Evolutionary conservation across 2,113 vertebrate genomes (phyloP).

Genomic region (Pelmatolapia mariae): DNA sequence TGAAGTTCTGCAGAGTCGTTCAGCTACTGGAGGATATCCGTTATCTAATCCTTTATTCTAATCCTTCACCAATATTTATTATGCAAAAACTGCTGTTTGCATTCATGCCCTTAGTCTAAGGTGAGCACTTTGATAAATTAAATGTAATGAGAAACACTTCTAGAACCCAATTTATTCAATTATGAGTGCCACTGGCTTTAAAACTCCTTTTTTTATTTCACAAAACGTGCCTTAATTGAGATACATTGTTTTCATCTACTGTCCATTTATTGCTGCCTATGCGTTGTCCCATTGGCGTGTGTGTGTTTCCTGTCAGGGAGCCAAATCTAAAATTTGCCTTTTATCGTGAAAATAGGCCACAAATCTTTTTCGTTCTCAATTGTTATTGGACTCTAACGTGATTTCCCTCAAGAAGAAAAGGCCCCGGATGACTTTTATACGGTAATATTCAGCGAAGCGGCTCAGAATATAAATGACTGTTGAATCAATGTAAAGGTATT

Average conservation of each 20-base stretch:
- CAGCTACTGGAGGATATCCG: neutral
- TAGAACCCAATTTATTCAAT: neutral
- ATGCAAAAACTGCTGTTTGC: neutral
- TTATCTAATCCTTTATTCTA: neutral
- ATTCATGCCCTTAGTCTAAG: neutral
- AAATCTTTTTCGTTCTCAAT: neutral
- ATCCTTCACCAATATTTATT: neutral
- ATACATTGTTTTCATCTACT: neutral
- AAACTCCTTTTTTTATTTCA: neutral
- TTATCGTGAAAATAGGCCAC: neutral
- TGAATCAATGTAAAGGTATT: slow-evolving; percentile 18
- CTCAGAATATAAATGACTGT: slow-evolving; percentile 32
- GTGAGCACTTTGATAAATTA: neutral
- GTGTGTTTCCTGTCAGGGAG: neutral
- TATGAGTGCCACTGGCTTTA: neutral
- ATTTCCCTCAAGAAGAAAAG: slow-evolving; percentile 24
- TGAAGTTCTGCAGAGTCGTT: neutral
- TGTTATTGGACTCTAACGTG: slow-evolving; percentile 2
- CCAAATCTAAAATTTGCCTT: neutral
- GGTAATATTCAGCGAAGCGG: neutral
- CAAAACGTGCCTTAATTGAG: neutral
- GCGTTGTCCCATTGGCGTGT: neutral
- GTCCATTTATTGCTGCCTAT: neutral
- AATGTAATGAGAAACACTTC: neutral
- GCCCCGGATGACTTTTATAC: neutral